Evolutionary conservation across 2,888 invertebrate genomes (phyloP).

Genomic region (Nemoura dubitans): DNA sequence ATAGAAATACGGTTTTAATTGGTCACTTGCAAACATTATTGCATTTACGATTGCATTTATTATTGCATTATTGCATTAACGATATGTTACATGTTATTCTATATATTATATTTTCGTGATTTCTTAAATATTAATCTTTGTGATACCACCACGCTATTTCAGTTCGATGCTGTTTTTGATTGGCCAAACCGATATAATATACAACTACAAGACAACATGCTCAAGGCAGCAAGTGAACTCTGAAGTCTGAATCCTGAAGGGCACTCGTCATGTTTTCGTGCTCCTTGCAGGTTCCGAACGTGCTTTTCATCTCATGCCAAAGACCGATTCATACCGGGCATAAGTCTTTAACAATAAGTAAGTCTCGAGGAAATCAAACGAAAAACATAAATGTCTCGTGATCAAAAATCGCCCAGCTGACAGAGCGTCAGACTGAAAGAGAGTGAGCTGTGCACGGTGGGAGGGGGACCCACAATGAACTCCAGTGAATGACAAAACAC

Average conservation of each 20-base stretch:
- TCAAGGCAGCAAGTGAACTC: not conserved
- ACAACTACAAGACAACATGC: not conserved
- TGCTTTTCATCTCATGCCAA: not conserved
- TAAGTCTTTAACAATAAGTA: conserved; percentile 35
- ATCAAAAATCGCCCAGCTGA: conserved; percentile 37
- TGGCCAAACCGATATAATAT: no score
- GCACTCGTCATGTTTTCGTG: not conserved
- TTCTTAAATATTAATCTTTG: no score
- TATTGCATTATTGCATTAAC: no score
- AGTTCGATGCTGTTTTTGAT: no score
- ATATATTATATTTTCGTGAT: no score
- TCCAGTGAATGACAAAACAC: conserved; percentile 37
- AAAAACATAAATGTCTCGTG: conserved; percentile 39
- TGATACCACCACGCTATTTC: no score
- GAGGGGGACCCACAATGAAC: not conserved
- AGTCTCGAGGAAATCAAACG: conserved; percentile 39
- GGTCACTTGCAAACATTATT: no score
- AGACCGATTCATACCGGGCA: not conserved
- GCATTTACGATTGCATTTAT: no score
- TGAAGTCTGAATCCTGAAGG: not conserved
- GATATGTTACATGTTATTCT: no score
- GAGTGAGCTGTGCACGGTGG: not conserved
- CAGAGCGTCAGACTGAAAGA: conserved; percentile 23
- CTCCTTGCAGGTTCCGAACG: not conserved
- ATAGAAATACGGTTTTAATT: no score